Evolutionary conservation across 2,888 invertebrate genomes (phyloP).

Genomic region (Euzophera pinguis): DNA sequence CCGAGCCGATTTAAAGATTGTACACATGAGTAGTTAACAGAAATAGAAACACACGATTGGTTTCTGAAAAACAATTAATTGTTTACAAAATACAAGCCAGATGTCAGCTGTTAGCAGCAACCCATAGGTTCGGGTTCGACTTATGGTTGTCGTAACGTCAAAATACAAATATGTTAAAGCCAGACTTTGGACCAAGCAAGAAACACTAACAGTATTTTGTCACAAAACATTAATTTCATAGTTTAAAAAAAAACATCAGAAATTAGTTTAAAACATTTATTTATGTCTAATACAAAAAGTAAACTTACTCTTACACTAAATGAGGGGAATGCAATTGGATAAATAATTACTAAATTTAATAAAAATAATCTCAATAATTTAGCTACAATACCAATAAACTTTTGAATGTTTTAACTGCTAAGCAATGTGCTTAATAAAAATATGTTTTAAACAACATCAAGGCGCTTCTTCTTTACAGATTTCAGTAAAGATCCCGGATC

Average conservation of each 20-base stretch:
- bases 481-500: no score
- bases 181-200: no score
- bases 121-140: no score
- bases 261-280: not conserved
- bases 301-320: conserved; percentile 8
- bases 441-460: not conserved
- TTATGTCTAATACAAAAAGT: conserved; percentile 9
- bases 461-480: not conserved
- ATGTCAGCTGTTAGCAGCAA: no score
- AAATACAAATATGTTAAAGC: no score
- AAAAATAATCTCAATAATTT: not conserved
- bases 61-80: no score
- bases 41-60: no score
- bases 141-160: no score
- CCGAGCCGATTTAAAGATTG: no score
- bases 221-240: not conserved
- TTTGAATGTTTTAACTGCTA: not conserved
- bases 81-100: not conserved
- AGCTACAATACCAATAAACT: not conserved
- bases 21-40: no score
- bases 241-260: not conserved
- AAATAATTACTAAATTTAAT: not conserved
- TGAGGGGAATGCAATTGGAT: not conserved
- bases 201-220: no score
- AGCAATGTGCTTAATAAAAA: not conserved